A percentile compares a stretch with the other conserved stretches of the same genome.
phyloP scores from a whole-genome alignment of 2,797 vertebrate species.

The Garrulus glandarius region DNA sequence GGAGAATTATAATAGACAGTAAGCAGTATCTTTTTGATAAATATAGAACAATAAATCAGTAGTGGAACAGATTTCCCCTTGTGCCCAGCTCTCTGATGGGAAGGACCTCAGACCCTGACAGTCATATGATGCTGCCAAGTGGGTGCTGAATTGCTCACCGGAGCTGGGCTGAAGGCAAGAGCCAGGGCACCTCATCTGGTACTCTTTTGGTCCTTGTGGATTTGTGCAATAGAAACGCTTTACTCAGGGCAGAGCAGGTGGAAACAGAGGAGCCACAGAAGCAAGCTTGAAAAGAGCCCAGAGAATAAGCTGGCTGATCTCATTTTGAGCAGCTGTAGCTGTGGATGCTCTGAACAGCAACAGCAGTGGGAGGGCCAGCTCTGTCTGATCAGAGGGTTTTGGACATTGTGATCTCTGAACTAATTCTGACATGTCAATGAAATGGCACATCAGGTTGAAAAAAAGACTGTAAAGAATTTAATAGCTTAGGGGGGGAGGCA shows the following conservation, averaged over 20 bases:
- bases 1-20: not conserved
- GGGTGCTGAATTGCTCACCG: not conserved
- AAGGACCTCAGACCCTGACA: not conserved
- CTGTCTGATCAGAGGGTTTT: conserved; percentile 11
- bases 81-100: accelerated
- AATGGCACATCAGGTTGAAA: not conserved
- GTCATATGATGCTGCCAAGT: accelerated
- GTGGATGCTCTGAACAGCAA: not conserved
- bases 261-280: not conserved
- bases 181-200: not conserved
- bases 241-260: not conserved
- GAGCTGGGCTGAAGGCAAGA: not conserved
- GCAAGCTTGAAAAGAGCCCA: not conserved
- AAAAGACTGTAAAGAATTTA: not conserved
- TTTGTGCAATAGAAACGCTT: not conserved
- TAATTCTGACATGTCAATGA: conserved; percentile 9
- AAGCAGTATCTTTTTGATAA: not conserved
- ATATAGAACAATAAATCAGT: not conserved
- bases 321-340: not conserved
- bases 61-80: not conserved
- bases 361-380: not conserved
- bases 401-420: conserved; percentile 13
- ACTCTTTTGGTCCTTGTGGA: not conserved
- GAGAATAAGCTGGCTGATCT: not conserved
- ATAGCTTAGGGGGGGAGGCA: not conserved